phyloP scores from a whole-genome alignment of 2,797 vertebrate species.

The Poeciliopsis turneri region DNA sequence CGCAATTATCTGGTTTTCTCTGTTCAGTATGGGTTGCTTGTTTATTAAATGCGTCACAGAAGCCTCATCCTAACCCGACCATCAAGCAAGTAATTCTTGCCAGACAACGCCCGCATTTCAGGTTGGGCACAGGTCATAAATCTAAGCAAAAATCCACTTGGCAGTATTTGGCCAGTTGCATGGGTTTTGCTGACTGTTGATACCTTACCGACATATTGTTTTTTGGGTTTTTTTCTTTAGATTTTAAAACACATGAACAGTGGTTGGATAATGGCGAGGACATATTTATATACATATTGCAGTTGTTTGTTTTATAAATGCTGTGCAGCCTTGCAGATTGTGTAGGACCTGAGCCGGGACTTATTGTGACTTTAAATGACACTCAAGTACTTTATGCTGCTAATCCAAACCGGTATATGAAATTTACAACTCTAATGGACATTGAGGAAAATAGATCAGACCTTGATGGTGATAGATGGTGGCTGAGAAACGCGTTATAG shows the following conservation, averaged over 20 bases:
- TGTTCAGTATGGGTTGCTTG: no score
- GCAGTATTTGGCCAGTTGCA: not conserved
- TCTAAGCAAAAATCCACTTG: not conserved
- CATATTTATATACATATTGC: not conserved
- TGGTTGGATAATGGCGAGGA: not conserved
- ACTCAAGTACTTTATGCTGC: not conserved
- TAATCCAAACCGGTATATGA: not conserved
- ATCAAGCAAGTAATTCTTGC: no score
- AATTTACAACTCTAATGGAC: not conserved
- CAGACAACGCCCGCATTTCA: no score
- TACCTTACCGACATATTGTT: not conserved
- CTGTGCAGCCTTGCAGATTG: not conserved
- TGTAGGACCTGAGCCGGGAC: not conserved
- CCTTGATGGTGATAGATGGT: not conserved
- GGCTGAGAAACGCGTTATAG: not conserved
- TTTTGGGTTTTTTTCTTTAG: not conserved
- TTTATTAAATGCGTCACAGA: no score
- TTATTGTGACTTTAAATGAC: not conserved
- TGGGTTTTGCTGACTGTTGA: not conserved
- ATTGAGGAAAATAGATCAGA: not conserved
- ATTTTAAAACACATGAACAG: not conserved
- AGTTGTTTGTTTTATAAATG: not conserved
- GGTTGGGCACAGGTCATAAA: no score
- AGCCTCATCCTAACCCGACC: no score
- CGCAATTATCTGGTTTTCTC: no score